Evolutionary conservation across 2,888 invertebrate genomes (phyloP).

Genomic region (Drosophila suboccidentalis): DNA sequence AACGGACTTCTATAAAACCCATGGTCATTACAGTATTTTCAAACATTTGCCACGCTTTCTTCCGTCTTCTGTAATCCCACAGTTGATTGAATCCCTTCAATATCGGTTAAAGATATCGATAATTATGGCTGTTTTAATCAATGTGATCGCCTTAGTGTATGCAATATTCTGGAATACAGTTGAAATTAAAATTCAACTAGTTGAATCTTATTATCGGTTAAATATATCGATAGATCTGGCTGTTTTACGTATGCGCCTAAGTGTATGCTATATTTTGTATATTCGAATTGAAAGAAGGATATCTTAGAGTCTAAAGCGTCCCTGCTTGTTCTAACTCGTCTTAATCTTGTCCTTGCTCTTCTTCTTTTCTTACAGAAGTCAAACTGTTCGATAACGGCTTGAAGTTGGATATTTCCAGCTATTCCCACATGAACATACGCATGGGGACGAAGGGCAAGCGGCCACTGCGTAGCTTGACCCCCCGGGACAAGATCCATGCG

Average conservation of each 20-base stretch:
- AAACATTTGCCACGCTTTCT: too few species aligned
- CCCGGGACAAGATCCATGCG: constrained; percentile 92
- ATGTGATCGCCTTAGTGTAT: neutral
- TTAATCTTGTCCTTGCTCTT: constrained; percentile 1
- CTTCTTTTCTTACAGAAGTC: constrained; percentile 71
- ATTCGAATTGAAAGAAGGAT: too few species aligned
- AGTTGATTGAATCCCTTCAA: neutral
- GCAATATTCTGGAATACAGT: neutral
- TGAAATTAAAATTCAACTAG: too few species aligned
- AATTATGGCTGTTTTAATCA: neutral
- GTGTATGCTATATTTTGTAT: neutral
- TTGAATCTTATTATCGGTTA: too few species aligned
- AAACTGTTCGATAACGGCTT: constrained; percentile 85
- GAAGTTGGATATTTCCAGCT: constrained; percentile 85
- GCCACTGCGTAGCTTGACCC: constrained; percentile 91
- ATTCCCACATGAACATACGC: constrained; percentile 85
- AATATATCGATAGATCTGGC: too few species aligned
- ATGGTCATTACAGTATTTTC: too few species aligned
- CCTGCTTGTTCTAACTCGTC: neutral
- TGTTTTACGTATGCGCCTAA: too few species aligned
- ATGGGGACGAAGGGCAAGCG: constrained; percentile 92
- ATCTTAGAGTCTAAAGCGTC: neutral
- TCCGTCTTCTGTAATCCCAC: too few species aligned
- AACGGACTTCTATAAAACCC: neutral
- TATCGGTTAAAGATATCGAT: neutral